Evolutionary conservation across 2,797 vertebrate genomes (phyloP), one percentile per base, ranked within the genome.

Genomic region (Tragopan temminckii): DNA sequence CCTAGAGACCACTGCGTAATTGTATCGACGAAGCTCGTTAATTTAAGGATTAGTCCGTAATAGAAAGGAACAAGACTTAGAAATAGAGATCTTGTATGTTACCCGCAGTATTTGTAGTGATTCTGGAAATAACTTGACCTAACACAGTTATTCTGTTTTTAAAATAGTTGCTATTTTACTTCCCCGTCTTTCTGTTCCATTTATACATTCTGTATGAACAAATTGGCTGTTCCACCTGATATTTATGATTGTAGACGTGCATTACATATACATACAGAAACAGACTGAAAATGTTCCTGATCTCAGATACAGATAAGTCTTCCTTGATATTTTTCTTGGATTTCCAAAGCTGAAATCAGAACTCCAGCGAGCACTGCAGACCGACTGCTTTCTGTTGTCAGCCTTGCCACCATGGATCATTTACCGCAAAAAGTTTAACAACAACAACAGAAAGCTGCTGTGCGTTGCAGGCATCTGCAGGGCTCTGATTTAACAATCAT

Each of bases 191-290:
- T 80, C 74, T 53, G 4, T 76, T 89, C 63, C 78, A 43, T 90
- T 87, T 80, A n/a, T 68, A 38, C 67, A 31, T 70, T 85, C 40
- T 78, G n/a, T 79, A 78, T 72, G 89, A 87, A 89, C 13, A 21
- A 89, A 90, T 93, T 76, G 72, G 67, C 79, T 92, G 36, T 66
- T 80, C 50, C 79, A 88, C 90, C 90, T 95, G 95, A 90, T 93
- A 94, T 67, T 90, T 93, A 50, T 31, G 72, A 45, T 11, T 90
- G 83, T 74, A 72, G 84, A 86, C 64, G 13, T 91, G 62, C 55
- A 33, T 72, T 63, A 59, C 83, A 86, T 93, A 64, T 40, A 71
- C 3, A 42, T 35, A 77, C 7, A 57, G 64, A 86, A 76, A 88
- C 63, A 85, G 84, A 90, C 86, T 62, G 38, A 81, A 95, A 53